phyloP scores from a whole-genome alignment of 2,113 vertebrate species.

The Rhea americana region DNA sequence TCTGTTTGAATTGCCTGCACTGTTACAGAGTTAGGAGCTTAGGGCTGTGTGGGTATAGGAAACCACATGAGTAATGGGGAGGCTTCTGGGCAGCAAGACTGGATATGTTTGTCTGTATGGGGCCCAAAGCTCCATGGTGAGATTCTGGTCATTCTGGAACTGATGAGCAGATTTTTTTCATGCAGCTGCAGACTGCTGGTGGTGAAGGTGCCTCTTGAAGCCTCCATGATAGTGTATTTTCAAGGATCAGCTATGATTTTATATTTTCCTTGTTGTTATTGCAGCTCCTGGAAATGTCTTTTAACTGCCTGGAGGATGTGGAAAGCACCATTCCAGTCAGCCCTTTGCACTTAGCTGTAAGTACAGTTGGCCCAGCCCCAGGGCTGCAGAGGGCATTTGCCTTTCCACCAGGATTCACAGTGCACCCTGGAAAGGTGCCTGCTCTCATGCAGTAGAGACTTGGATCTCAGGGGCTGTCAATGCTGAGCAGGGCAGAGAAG shows the following conservation, averaged over 20 bases:
- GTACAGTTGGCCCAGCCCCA: constrained; percentile 31
- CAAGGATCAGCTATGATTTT: accelerated
- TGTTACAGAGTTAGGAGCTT: no score
- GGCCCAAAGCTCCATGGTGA: background rate
- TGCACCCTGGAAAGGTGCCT: background rate
- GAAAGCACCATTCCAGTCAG: constrained; percentile 94
- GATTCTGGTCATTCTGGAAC: background rate
- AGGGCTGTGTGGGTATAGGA: background rate
- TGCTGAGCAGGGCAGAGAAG: background rate
- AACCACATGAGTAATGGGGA: accelerated
- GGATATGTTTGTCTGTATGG: accelerated
- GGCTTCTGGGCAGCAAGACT: background rate
- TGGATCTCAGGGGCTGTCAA: background rate
- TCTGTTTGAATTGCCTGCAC: background rate
- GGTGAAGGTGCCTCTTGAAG: background rate
- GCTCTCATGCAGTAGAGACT: accelerated
- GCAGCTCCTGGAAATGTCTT: constrained; percentile 96
- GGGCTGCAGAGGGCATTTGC: background rate
- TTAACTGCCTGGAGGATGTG: constrained; percentile 94
- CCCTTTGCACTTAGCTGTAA: constrained; percentile 97
- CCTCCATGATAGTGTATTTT: background rate
- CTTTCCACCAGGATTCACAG: accelerated
- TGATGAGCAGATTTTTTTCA: background rate
- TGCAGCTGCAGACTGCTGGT: background rate
- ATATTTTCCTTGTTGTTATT: background rate